phyloP scores from a whole-genome alignment of 2,113 vertebrate genomes.

The Amblyornis subalaris region DNA sequence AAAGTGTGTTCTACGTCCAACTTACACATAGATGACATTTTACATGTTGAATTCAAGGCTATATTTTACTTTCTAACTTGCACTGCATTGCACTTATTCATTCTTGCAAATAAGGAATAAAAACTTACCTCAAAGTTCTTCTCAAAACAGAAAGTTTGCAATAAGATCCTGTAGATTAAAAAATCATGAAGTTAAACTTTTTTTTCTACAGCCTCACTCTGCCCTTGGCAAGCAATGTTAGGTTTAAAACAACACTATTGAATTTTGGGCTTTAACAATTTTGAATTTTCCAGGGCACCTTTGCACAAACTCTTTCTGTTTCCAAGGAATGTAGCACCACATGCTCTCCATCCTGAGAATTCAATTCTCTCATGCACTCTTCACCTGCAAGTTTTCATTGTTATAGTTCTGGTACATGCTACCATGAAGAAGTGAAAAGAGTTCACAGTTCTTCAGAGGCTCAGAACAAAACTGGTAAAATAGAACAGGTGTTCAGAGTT shows the following conservation, averaged over 20 bases:
- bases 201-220: neutral
- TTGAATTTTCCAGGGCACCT: neutral
- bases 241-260: neutral
- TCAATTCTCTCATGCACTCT: neutral
- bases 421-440: neutral
- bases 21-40: neutral
- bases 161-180: slow-evolving; percentile 78
- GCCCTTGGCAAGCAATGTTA: neutral
- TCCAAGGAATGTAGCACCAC: neutral
- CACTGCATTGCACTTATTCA: neutral
- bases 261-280: neutral
- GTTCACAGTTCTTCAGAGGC: neutral
- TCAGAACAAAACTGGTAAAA: neutral
- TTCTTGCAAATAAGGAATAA: neutral
- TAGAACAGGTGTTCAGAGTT: neutral
- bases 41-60: neutral
- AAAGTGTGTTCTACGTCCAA: neutral
- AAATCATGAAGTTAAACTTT: neutral
- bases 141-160: slow-evolving; percentile 79
- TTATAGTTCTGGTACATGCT: neutral
- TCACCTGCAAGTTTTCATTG: neutral
- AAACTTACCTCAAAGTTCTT: slow-evolving; percentile 80
- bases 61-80: neutral
- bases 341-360: neutral
- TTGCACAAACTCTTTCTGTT: neutral